Evolutionary conservation across 1,140 invertebrate genomes (phyloP).

Genomic region (Zaprionus capensis): DNA sequence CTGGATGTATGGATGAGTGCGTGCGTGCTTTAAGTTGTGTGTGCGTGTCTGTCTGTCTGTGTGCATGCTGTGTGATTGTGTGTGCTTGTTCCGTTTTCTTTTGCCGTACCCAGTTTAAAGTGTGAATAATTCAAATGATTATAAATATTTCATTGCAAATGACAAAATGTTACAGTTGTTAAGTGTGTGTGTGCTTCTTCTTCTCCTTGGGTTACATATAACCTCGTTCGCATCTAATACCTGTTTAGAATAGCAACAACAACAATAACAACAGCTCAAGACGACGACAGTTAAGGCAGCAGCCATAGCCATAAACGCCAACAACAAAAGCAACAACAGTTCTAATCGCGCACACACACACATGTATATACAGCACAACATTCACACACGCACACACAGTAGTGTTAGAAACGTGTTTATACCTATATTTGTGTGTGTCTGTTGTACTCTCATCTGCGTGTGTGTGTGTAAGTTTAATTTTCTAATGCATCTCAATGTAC

Average conservation of each 20-base stretch:
- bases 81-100: conserved; percentile 39
- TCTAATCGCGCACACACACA: conserved; percentile 55
- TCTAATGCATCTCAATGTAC: conserved; percentile 26
- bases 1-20: conserved; percentile 21
- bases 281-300: conserved; percentile 14
- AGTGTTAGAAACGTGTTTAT: conserved; percentile 52
- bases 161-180: conserved; percentile 31
- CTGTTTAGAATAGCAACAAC: conserved; percentile 58
- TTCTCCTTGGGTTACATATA: conserved; percentile 41
- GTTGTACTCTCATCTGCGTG: conserved; percentile 26
- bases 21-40: conserved; percentile 5
- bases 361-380: conserved; percentile 18
- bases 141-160: conserved; percentile 17
- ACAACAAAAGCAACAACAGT: conserved; percentile 47
- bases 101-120: conserved; percentile 36
- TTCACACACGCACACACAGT: conserved; percentile 26
- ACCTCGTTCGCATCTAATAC: conserved; percentile 53
- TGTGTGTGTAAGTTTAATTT: conserved; percentile 36
- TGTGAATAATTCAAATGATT: conserved; percentile 50
- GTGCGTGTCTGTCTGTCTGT: neutral
- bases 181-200: neutral
- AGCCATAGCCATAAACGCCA: conserved; percentile 37
- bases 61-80: conserved; percentile 12
- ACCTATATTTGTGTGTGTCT: conserved; percentile 45
- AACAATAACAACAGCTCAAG: conserved; percentile 36